Evolutionary conservation across 2,888 invertebrate genomes (phyloP), one percentile per base, ranked within the genome.

Genomic region (Chromoteleia sp.): DNA sequence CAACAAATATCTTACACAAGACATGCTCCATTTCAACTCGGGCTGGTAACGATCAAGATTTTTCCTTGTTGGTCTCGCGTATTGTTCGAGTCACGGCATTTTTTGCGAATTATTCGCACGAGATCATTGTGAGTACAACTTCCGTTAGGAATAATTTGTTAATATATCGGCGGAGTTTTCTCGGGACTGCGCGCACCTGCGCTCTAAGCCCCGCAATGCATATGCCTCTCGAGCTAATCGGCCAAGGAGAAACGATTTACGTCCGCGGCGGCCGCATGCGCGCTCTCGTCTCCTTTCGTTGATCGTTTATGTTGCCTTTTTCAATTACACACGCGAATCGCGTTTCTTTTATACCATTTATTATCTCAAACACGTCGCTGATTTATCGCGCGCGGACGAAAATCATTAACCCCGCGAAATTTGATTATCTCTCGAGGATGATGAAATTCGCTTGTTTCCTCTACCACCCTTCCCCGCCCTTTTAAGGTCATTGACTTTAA

Each of bases 101-200:
- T 71, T 65, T 71, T 43, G 50, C 65, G 48, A 58, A 61, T 67
- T 41, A 68, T 52, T 73, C 65, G 71, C 71, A 65, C 59, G 61
- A 52, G 54, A 80, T 58, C 74, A 67, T 63, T 76, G 76, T 73
- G 56, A 52, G 50, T 19, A 25, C 61, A 61, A 74, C 74, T 81
- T 81, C 81, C 81, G 81, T 81, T 76, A 77, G 68, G 77, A 81
- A 71, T 81, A 73, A 77, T 81, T 81, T 77, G 81, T 77, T 81
- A 76, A 76, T 74, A 39, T 73, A 81, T 76, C 65, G 71, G 54
- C 73, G 50, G 48, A 7, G 36, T 45, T 65, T 48, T 25, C 76
- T 58, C 56, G 56, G 30, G 54, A 29, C 21, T 65, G 17, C 75
- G 70, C 39, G 80, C 80, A 81, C 75, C 65, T 65, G 76, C 61